These are phyloP conservation scores for Omphaloscelis lunosa DNA, from an alignment of 2,888 invertebrate species.

Conservation along the genomic window DNA sequence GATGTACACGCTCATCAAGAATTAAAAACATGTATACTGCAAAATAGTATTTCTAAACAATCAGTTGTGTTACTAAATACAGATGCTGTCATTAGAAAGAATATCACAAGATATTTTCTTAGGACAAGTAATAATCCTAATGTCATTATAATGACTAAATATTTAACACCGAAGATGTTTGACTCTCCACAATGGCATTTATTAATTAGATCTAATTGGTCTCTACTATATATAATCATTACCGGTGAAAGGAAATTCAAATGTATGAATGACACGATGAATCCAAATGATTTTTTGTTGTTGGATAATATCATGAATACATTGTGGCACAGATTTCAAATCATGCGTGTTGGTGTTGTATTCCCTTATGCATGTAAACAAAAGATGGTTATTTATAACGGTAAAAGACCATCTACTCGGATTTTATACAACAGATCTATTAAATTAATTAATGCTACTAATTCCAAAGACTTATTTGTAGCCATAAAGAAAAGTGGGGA, in stretches of 20 bases:
- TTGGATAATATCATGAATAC: constrained; percentile 72
- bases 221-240: constrained; percentile 70
- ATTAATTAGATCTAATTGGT: constrained; percentile 66
- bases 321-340: constrained; percentile 73
- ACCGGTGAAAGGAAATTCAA: constrained; percentile 61
- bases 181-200: constrained; percentile 30
- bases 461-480: constrained; percentile 44
- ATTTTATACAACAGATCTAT: constrained; percentile 73
- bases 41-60: constrained; percentile 24
- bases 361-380: constrained; percentile 75
- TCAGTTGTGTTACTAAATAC: constrained; percentile 40
- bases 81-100: neutral
- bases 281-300: constrained; percentile 44
- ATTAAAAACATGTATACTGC: constrained; percentile 48
- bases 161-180: constrained; percentile 56
- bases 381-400: constrained; percentile 69
- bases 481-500: constrained; percentile 50
- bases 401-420: constrained; percentile 60
- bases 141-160: constrained; percentile 63
- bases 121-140: constrained; percentile 53
- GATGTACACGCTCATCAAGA: constrained; percentile 16
- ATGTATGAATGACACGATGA: constrained; percentile 70
- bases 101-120: neutral
- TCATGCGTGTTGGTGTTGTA: constrained; percentile 66
- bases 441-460: constrained; percentile 60